Conservation (phyloP, 2,797 vertebrate species). For the Pangasius krempfi region DNA sequence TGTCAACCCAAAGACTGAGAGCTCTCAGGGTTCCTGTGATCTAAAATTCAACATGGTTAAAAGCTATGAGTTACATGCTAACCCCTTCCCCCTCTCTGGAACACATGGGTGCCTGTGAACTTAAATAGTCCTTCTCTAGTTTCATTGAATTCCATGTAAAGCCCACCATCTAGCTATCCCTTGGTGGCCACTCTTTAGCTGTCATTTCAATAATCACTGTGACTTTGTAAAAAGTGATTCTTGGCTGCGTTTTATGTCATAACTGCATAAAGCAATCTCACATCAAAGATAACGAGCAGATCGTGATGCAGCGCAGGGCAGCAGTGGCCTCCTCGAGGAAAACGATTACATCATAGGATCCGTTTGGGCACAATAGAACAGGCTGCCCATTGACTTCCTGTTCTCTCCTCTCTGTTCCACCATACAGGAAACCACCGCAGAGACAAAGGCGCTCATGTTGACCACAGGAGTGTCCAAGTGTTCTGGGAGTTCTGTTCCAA, state of each 20-base stretch:
- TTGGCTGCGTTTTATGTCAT: background rate
- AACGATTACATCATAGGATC: slow-evolving; percentile 52
- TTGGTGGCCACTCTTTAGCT: background rate
- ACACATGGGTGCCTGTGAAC: background rate
- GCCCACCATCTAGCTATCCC: background rate
- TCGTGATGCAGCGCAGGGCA: slow-evolving; percentile 29
- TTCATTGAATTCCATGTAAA: background rate
- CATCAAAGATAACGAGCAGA: slow-evolving; percentile 27
- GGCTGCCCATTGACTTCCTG: slow-evolving; percentile 62
- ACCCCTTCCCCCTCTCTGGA: background rate
- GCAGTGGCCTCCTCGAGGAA: slow-evolving; percentile 43
- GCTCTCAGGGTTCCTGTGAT: slow-evolving; percentile 9
- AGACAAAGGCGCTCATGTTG: slow-evolving; percentile 37
- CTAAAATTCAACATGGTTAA: background rate
- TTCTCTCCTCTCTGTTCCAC: slow-evolving; percentile 48
- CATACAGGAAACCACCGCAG: slow-evolving; percentile 52
- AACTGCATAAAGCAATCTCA: background rate
- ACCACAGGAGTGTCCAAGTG: background rate
- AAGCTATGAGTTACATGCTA: background rate
- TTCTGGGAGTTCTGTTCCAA: background rate
- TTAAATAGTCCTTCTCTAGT: background rate
- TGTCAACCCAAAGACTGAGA: background rate
- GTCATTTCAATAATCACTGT: background rate
- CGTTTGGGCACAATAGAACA: slow-evolving; percentile 59
- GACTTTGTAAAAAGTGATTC: background rate